phyloP scores from a whole-genome alignment of 2,888 invertebrate genomes.

The Chrysolina haemoptera region DNA sequence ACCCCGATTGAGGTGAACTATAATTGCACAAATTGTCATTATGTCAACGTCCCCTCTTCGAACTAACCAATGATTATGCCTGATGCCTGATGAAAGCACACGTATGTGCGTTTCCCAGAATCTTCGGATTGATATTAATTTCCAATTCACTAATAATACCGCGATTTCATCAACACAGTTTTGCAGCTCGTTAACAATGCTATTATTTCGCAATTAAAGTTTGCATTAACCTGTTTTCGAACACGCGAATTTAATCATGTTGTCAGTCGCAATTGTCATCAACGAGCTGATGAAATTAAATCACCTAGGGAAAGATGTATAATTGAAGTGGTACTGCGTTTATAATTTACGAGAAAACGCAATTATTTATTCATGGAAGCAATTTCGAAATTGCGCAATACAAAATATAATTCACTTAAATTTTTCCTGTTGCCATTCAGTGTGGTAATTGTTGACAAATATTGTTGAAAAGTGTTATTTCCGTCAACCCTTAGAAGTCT shows the following conservation, averaged over 20 bases:
- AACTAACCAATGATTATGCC: too few relatives aligned
- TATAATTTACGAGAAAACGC: background rate
- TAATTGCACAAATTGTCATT: too few relatives aligned
- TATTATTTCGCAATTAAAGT: constrained; percentile 18
- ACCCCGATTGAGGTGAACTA: too few relatives aligned
- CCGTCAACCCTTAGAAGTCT: too few relatives aligned
- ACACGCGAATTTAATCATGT: constrained; percentile 17
- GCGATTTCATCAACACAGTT: background rate
- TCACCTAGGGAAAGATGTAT: background rate
- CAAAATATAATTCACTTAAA: too few relatives aligned
- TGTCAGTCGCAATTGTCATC: constrained; percentile 17
- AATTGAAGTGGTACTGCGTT: background rate
- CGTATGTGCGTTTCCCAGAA: background rate
- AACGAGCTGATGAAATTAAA: constrained; percentile 11
- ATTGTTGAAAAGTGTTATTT: too few relatives aligned
- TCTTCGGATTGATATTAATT: background rate
- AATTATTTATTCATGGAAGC: background rate
- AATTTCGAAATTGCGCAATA: background rate
- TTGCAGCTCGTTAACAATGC: constrained; percentile 17
- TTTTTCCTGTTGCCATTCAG: too few relatives aligned
- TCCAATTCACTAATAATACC: constrained; percentile 12
- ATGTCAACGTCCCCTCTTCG: too few relatives aligned
- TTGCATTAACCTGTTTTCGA: constrained; percentile 2
- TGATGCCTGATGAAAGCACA: too few relatives aligned
- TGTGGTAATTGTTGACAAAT: too few relatives aligned